Percentiles rank a stretch among this genome's conserved stretches.
These are phyloP conservation scores for Catostomus latipinnis DNA, from an alignment of 2,797 vertebrate species.

Conservation along the genomic window DNA sequence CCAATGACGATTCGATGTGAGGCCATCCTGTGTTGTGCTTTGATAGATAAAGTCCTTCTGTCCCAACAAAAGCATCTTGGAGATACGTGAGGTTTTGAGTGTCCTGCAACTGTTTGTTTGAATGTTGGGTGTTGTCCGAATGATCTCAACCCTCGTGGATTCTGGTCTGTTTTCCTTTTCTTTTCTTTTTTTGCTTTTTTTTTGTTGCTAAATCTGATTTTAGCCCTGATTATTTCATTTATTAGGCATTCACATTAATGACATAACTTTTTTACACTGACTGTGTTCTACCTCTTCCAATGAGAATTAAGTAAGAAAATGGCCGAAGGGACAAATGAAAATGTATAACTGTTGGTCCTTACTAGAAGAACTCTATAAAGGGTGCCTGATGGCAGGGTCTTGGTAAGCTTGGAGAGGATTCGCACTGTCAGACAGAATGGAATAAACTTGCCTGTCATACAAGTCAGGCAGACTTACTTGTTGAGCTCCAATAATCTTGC, in stretches of 20 bases:
- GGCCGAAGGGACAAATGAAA: no score
- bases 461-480: no score
- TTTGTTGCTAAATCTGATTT: constrained; percentile 18
- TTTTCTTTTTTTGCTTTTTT: no score
- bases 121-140: constrained; percentile 29
- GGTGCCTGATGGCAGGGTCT: no score
- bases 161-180: constrained; percentile 37
- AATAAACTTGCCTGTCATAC: no score
- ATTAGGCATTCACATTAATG: background rate
- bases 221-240: background rate
- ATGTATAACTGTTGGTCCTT: no score
- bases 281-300: no score
- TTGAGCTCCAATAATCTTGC: no score
- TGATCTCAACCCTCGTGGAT: constrained; percentile 42
- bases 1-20: constrained; percentile 35
- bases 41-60: constrained; percentile 33
- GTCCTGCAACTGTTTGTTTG: constrained; percentile 45
- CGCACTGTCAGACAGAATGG: no score
- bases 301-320: no score
- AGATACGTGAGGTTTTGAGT: constrained; percentile 43
- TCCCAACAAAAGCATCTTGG: constrained; percentile 41
- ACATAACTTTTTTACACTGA: background rate
- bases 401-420: no score
- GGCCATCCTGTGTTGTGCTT: constrained; percentile 47
- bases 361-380: no score